A percentile compares a stretch with the other conserved stretches of the same genome.
Evolutionary conservation across 2,888 invertebrate genomes (phyloP).

Genomic region (Lycocerus yunnanus): DNA sequence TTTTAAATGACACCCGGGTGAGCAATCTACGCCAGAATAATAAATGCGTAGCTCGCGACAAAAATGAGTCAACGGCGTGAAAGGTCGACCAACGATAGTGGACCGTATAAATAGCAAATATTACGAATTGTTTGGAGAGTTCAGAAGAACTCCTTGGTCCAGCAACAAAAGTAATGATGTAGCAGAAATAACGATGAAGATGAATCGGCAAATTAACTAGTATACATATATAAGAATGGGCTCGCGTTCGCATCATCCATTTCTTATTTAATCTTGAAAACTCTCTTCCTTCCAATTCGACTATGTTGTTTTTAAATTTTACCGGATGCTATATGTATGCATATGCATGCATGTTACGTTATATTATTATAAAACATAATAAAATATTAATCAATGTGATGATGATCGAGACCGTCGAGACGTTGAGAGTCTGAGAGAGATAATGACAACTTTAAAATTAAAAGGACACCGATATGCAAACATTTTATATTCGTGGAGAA

Average conservation of each 20-base stretch:
- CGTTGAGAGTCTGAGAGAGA: too few relatives aligned
- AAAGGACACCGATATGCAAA: too few relatives aligned
- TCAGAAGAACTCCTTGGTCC: constrained; percentile 13
- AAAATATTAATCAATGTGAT: too few relatives aligned
- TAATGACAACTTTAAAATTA: too few relatives aligned
- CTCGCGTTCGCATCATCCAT: constrained; percentile 21
- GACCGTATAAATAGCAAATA: constrained; percentile 18
- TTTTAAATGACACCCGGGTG: constrained; percentile 45
- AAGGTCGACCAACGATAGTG: constrained; percentile 26
- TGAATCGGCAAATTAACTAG: constrained; percentile 26
- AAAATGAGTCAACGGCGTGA: constrained; percentile 38
- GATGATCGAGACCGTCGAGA: too few relatives aligned
- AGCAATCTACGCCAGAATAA: constrained; percentile 45
- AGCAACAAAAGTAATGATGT: constrained; percentile 24
- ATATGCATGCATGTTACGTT: too few relatives aligned
- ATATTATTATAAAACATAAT: too few relatives aligned
- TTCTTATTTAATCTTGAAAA: constrained; percentile 25
- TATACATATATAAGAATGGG: constrained; percentile 8
- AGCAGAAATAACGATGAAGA: constrained; percentile 31
- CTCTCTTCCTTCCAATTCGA: neutral
- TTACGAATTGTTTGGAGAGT: constrained; percentile 10
- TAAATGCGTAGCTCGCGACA: constrained; percentile 42
- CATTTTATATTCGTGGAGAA: neutral
- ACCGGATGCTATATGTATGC: neutral
- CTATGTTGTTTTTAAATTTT: neutral